These are phyloP conservation scores for Formica exsecta DNA, from an alignment of 1,140 invertebrate genomes.

Conservation along the genomic window DNA sequence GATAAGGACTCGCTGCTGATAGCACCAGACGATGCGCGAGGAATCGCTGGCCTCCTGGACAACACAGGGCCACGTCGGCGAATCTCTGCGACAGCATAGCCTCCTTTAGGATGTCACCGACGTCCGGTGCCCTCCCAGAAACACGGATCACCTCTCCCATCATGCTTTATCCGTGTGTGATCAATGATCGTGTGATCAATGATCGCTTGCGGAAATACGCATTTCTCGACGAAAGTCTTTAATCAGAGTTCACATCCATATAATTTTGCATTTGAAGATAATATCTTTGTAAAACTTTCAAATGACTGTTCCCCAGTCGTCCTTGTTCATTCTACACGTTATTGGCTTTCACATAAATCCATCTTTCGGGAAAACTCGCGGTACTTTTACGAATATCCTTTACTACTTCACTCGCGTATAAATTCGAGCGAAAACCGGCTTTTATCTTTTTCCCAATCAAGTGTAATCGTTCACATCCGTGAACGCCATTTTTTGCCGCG, in stretches of 20 bases:
- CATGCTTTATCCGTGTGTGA: constrained; percentile 56
- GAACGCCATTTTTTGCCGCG: neutral
- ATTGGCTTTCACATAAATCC: constrained; percentile 6
- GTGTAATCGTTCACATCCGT: neutral
- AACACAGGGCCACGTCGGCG: constrained; percentile 83
- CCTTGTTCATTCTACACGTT: neutral
- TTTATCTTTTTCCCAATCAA: neutral
- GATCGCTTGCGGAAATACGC: constrained; percentile 13
- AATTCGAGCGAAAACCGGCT: constrained; percentile 4
- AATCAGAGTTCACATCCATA: constrained; percentile 5
- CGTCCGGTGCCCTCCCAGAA: constrained; percentile 76
- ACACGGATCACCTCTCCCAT: constrained; percentile 77
- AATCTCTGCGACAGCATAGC: constrained; percentile 81
- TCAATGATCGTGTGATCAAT: constrained; percentile 25
- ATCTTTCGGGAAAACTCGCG: neutral
- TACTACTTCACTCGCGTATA: neutral
- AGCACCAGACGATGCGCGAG: constrained; percentile 83
- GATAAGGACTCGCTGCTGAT: constrained; percentile 82
- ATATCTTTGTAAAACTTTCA: neutral
- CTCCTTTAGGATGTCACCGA: constrained; percentile 79
- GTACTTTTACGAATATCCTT: neutral
- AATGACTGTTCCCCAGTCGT: neutral
- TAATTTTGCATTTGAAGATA: constrained; percentile 8
- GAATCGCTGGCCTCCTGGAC: constrained; percentile 81
- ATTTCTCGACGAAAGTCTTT: constrained; percentile 1